A percentile compares a stretch with the other conserved stretches of the same genome.
Evolutionary conservation across 2,888 invertebrate species (phyloP).

Genomic region (Elysia crispata): DNA sequence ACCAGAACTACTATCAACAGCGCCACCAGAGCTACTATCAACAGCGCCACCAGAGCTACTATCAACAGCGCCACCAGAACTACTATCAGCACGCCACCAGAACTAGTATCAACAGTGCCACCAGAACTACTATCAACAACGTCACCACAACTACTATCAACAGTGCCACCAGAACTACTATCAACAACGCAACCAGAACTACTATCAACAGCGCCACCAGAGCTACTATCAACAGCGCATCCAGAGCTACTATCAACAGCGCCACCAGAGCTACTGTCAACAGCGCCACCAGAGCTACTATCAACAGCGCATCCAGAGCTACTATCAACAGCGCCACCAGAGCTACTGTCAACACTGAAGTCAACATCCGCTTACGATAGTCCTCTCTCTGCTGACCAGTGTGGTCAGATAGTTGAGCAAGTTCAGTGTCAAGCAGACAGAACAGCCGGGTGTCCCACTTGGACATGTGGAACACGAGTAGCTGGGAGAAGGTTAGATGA

Average conservation of each 20-base stretch:
- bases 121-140: no score
- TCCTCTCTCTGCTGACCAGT: constrained; percentile 53
- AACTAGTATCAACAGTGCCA: no score
- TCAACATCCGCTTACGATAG: constrained; percentile 57
- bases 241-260: no score
- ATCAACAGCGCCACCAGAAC: not conserved
- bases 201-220: not conserved
- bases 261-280: no score
- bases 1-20: no score
- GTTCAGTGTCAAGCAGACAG: constrained; percentile 55
- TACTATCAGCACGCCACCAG: no score
- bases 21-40: not conserved
- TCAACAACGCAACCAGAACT: not conserved
- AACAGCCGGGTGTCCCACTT: constrained; percentile 58
- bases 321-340: no score
- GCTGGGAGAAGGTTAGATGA: constrained; percentile 46
- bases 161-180: no score
- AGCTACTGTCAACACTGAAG: no score
- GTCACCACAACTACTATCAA: not conserved
- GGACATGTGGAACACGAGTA: constrained; percentile 57
- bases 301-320: no score
- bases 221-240: no score
- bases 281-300: no score
- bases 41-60: not conserved
- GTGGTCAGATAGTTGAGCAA: constrained; percentile 56